phyloP scores from a whole-genome alignment of 2,797 vertebrate species.

The Champsocephalus esox region DNA sequence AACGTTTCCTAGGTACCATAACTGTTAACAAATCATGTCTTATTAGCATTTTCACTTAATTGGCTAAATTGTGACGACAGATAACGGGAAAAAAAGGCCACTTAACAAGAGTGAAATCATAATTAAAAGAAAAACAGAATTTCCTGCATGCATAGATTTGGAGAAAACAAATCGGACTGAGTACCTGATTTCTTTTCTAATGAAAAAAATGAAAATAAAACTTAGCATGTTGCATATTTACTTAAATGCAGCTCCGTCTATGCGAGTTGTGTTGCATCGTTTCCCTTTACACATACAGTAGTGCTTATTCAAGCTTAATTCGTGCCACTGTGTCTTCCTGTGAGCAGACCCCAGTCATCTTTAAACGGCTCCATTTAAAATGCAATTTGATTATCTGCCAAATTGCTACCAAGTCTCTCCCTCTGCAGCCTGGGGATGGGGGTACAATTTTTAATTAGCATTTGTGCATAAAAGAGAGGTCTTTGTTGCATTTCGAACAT shows the following conservation, averaged over 20 bases:
- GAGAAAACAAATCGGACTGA: constrained; percentile 68
- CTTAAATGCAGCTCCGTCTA: constrained; percentile 74
- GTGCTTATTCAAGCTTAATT: constrained; percentile 84
- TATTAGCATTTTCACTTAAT: constrained; percentile 76
- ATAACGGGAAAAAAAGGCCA: constrained; percentile 69
- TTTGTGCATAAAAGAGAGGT: constrained; percentile 88
- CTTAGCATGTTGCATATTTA: constrained; percentile 77
- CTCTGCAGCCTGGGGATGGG: constrained; percentile 82
- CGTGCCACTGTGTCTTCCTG: constrained; percentile 83
- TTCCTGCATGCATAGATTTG: constrained; percentile 67
- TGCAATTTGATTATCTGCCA: constrained; percentile 92
- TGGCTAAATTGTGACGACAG: constrained; percentile 77
- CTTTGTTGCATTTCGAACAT: constrained; percentile 86
- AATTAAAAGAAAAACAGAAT: constrained; percentile 81
- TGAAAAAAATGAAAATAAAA: constrained; percentile 80
- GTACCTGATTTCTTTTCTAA: constrained; percentile 80
- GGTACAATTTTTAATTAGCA: constrained; percentile 87
- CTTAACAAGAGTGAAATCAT: constrained; percentile 70
- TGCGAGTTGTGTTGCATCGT: constrained; percentile 80
- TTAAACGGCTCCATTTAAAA: constrained; percentile 91
- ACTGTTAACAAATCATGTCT: constrained; percentile 79
- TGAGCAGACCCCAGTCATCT: constrained; percentile 85
- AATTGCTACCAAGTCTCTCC: constrained; percentile 88
- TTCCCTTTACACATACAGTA: constrained; percentile 68
- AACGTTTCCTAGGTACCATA: constrained; percentile 76